Evolutionary conservation across 2,113 vertebrate genomes (phyloP).

Genomic region (Columba livia): DNA sequence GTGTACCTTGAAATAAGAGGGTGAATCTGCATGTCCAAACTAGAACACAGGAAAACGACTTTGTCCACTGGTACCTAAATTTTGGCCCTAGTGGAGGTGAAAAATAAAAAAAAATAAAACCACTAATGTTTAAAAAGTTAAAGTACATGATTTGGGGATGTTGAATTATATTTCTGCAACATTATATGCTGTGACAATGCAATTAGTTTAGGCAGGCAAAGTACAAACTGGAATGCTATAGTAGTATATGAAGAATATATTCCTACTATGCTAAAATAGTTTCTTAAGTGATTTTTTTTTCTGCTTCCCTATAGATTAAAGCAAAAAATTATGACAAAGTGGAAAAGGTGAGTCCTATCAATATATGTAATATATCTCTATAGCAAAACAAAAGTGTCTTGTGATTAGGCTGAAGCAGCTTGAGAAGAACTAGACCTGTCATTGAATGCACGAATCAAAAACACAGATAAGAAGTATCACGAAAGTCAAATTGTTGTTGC

Average conservation of each 20-base stretch:
- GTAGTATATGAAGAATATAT: constrained; percentile 43
- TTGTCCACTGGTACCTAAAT: background rate
- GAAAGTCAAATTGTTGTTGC: background rate
- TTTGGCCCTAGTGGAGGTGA: background rate
- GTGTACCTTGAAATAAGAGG: background rate
- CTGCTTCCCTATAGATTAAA: constrained; percentile 93
- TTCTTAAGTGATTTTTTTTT: constrained; percentile 78
- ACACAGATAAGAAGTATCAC: background rate
- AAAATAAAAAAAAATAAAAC: background rate
- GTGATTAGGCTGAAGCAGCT: background rate
- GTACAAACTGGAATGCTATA: background rate
- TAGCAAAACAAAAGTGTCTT: background rate
- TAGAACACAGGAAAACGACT: background rate
- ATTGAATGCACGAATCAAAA: background rate
- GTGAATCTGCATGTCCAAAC: background rate
- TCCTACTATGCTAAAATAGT: constrained; percentile 40
- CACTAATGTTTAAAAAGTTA: background rate
- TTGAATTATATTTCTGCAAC: background rate
- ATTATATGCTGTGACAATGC: background rate
- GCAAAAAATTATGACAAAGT: constrained; percentile 99
- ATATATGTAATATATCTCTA: constrained; percentile 5
- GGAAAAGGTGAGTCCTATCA: constrained; percentile 92
- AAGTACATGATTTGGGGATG: background rate
- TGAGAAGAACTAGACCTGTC: background rate
- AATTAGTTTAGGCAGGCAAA: background rate